Evolutionary conservation across 37 sponge, comb jelly and placozoan genomes (phyloP).

Genomic region (Ephydatia muelleri): DNA sequence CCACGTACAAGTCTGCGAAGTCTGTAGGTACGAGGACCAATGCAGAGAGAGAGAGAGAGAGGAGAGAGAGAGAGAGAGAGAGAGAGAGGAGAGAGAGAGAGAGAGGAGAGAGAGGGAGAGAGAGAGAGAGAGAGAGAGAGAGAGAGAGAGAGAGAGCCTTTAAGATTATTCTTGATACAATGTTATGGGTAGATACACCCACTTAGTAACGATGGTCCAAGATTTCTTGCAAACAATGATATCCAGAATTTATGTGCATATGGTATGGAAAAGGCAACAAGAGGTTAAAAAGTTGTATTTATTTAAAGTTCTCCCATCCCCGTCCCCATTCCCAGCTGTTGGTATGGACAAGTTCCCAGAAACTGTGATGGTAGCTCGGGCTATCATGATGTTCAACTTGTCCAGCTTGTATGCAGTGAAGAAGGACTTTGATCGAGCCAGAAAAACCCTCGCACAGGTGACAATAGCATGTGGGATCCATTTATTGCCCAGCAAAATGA

Average conservation of each 20-base stretch:
- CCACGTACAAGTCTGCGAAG: background rate
- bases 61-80: background rate
- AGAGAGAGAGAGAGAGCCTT: too few relatives aligned
- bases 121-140: too few relatives aligned
- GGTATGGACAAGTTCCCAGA: conserved; percentile 42
- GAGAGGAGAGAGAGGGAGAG: background rate
- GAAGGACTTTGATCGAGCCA: conserved; percentile 76
- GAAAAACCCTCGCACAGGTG: conserved; percentile 63
- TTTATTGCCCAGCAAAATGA: background rate
- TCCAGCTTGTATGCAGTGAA: conserved; percentile 63
- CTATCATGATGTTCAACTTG: conserved; percentile 67
- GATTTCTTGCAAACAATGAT: too few relatives aligned
- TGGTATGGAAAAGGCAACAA: too few relatives aligned
- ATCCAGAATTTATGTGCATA: too few relatives aligned
- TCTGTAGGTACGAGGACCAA: background rate
- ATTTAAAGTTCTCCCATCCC: background rate
- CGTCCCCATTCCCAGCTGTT: background rate
- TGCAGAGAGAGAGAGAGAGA: background rate
- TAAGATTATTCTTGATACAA: too few relatives aligned
- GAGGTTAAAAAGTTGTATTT: too few relatives aligned
- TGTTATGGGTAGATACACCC: too few relatives aligned
- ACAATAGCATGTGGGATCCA: background rate
- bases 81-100: background rate
- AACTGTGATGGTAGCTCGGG: conserved; percentile 37
- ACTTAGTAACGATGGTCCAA: too few relatives aligned